Percentiles rank a stretch among this genome's conserved stretches.
phyloP scores from a whole-genome alignment of 2,888 invertebrate species.

The Acleris holmiana region DNA sequence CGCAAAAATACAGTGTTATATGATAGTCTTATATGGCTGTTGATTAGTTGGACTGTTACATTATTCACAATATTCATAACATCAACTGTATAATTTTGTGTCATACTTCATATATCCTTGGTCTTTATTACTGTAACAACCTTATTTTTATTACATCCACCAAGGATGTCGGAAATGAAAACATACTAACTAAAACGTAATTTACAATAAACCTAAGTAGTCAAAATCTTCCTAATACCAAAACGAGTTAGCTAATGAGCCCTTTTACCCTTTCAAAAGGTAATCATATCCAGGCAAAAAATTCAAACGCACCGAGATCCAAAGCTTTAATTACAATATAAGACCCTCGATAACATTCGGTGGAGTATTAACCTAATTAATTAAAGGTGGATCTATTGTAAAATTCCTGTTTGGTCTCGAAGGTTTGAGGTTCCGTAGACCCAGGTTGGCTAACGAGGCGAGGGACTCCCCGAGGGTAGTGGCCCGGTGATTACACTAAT shows the following conservation, averaged over 20 bases:
- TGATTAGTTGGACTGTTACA: no score
- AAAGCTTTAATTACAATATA: constrained; percentile 25
- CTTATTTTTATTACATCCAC: no score
- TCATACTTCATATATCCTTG: no score
- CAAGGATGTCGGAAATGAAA: no score
- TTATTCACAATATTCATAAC: no score
- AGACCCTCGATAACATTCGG: constrained; percentile 33
- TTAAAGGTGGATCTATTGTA: constrained; percentile 35
- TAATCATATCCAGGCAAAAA: constrained; percentile 7
- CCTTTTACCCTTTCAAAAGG: constrained; percentile 1
- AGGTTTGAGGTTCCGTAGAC: constrained; percentile 44
- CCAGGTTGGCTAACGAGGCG: constrained; percentile 57
- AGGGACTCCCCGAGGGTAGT: constrained; percentile 52
- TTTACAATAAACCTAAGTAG: neutral
- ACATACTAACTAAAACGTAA: no score
- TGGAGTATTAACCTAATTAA: constrained; percentile 36
- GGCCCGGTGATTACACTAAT: constrained; percentile 66
- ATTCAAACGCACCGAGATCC: constrained; percentile 9
- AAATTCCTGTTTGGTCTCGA: constrained; percentile 49
- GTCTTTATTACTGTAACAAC: no score
- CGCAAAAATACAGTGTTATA: no score
- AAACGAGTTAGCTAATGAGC: constrained; percentile 5
- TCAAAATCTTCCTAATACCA: neutral
- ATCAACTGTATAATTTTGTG: no score
- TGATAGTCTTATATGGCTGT: no score